Percentiles rank a stretch among this genome's conserved stretches.
phyloP scores from a whole-genome alignment of 1,140 invertebrate species.

The Drosophila rhopaloa region DNA sequence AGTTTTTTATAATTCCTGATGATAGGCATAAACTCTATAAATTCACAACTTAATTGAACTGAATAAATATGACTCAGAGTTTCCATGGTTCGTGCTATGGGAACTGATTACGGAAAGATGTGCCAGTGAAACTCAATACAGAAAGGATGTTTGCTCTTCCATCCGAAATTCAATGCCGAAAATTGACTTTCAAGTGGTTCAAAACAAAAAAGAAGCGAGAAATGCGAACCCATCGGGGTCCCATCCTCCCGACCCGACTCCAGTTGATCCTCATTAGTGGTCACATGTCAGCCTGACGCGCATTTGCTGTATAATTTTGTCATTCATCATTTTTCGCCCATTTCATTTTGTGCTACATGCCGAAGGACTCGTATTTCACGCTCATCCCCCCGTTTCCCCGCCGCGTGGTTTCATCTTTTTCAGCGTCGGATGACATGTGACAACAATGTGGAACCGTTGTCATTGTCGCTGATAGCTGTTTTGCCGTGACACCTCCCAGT shows the following conservation, averaged over 20 bases:
- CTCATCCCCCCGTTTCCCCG: constrained; percentile 9
- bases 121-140: constrained; percentile 57
- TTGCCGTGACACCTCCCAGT: constrained; percentile 60
- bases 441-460: constrained; percentile 79
- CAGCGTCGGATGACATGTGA: constrained; percentile 73
- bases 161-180: constrained; percentile 69
- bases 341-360: constrained; percentile 72
- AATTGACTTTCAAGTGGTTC: constrained; percentile 74
- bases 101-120: background rate
- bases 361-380: constrained; percentile 77
- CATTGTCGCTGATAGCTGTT: constrained; percentile 56
- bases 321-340: constrained; percentile 81
- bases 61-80: too few relatives aligned
- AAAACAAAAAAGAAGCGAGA: constrained; percentile 29
- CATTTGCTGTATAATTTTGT: constrained; percentile 82
- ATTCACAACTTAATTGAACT: too few relatives aligned
- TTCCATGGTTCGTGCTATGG: background rate
- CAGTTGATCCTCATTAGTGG: constrained; percentile 81
- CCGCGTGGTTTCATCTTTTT: constrained; percentile 25
- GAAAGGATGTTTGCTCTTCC: constrained; percentile 40
- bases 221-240: constrained; percentile 19
- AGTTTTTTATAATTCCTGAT: constrained; percentile 28
- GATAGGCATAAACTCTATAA: constrained; percentile 10
- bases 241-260: constrained; percentile 24
- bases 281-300: constrained; percentile 74